Percentiles rank a stretch among this genome's conserved stretches.
These are phyloP conservation scores for Phalacrocorax carbo DNA, from an alignment of 2,113 vertebrate genomes.

Conservation along the genomic window DNA sequence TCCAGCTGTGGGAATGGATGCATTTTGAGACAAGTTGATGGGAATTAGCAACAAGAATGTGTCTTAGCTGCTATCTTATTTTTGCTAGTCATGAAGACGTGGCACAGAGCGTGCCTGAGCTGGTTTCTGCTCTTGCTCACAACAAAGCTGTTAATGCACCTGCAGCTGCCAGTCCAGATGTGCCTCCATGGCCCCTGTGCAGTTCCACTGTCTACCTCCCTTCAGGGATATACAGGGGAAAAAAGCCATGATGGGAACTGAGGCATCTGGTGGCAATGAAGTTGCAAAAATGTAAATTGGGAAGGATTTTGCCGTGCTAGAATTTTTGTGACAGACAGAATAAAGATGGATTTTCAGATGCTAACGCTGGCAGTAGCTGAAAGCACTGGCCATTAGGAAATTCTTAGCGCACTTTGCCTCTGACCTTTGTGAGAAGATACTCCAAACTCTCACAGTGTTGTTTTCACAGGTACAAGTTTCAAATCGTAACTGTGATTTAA, in stretches of 20 bases:
- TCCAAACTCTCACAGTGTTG: not conserved
- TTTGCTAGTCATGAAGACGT: not conserved
- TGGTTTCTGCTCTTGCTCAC: not conserved
- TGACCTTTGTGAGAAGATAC: not conserved
- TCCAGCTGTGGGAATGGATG: not conserved
- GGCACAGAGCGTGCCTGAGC: not conserved
- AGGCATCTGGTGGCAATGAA: not conserved
- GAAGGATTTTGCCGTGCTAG: not conserved
- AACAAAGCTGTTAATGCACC: not conserved
- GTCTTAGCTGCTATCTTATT: not conserved
- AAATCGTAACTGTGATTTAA: not conserved
- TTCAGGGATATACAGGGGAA: not conserved
- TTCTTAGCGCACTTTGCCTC: not conserved
- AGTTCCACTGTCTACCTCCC: not conserved
- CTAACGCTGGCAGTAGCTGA: not conserved
- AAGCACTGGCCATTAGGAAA: not conserved
- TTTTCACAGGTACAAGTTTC: not conserved
- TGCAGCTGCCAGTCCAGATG: slow-evolving; percentile 6
- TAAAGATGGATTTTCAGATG: not conserved
- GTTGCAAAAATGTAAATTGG: not conserved
- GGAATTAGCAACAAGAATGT: not conserved
- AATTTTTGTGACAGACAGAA: not conserved
- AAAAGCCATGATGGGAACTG: not conserved
- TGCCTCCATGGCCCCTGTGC: not conserved
- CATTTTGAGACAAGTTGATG: not conserved